A percentile compares a stretch with the other conserved stretches of the same genome.
Evolutionary conservation across 1,140 invertebrate genomes (phyloP).

Genomic region (Lepidurus apus): DNA sequence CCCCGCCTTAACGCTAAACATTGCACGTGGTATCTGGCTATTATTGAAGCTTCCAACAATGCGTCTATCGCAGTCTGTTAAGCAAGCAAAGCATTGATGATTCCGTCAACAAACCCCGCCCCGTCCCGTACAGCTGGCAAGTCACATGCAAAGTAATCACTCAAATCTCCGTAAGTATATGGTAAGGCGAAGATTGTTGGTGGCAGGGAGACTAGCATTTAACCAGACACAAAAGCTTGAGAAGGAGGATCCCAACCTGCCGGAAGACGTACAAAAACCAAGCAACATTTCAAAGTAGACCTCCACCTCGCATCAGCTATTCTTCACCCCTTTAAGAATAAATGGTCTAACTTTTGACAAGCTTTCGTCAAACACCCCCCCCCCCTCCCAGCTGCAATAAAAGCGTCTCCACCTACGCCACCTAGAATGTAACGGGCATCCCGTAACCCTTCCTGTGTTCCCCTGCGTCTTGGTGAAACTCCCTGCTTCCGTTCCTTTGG

Average conservation of each 20-base stretch:
- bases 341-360: conserved; percentile 9
- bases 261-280: neutral
- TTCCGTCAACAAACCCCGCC: neutral
- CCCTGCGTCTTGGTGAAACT: neutral
- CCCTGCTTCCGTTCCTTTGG: neutral
- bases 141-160: neutral
- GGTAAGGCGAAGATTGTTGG: neutral
- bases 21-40: conserved; percentile 4
- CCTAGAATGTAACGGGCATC: conserved; percentile 18
- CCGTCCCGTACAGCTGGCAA: neutral
- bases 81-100: neutral
- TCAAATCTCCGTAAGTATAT: neutral
- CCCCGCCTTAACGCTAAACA: neutral
- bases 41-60: conserved; percentile 2
- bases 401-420: conserved; percentile 13
- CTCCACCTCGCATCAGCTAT: too few relatives aligned
- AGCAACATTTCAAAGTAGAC: neutral
- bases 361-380: neutral
- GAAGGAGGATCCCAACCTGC: neutral
- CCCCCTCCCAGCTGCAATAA: neutral
- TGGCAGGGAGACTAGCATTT: neutral
- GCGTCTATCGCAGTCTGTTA: neutral
- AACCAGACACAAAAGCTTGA: neutral
- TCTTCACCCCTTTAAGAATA: neutral
- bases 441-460: conserved; percentile 8